phyloP scores from a whole-genome alignment of 2,888 invertebrate species.

The Glaucopsyche alexis region DNA sequence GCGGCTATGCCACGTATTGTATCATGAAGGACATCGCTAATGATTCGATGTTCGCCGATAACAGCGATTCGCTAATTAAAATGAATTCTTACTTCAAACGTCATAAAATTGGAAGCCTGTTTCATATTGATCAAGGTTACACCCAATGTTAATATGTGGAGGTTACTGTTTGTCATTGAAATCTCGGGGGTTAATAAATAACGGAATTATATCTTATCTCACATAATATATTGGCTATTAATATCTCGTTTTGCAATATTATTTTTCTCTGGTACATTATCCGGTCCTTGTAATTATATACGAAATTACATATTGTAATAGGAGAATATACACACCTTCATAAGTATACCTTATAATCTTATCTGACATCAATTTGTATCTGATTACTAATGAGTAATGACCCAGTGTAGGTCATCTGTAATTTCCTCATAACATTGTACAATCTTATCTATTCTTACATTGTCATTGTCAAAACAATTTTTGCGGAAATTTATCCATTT shows the following conservation, averaged over 20 bases:
- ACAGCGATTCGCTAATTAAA: conserved; percentile 23
- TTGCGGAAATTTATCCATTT: not conserved
- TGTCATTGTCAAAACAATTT: not conserved
- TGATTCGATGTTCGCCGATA: conserved; percentile 13
- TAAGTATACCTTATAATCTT: not conserved
- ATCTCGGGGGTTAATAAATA: not conserved
- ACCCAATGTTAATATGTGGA: not conserved
- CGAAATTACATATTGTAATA: not conserved
- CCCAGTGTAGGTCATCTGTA: conserved; percentile 24
- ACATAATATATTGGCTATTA: not conserved
- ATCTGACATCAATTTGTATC: conserved; percentile 19
- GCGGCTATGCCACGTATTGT: conserved; percentile 16
- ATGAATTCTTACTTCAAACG: not conserved
- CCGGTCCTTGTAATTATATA: not conserved
- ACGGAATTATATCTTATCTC: conserved; percentile 1
- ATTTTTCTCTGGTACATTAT: not conserved
- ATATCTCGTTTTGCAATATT: not conserved
- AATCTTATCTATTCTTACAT: conserved; percentile 11
- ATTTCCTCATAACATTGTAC: conserved; percentile 26
- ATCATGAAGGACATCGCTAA: conserved; percentile 17
- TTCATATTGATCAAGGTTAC: not conserved
- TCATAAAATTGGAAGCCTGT: not conserved
- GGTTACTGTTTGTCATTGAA: conserved; percentile 1
- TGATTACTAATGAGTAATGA: not conserved
- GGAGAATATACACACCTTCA: not conserved